phyloP scores from a whole-genome alignment of 2,113 vertebrate species.

The Fulmarus glacialis region DNA sequence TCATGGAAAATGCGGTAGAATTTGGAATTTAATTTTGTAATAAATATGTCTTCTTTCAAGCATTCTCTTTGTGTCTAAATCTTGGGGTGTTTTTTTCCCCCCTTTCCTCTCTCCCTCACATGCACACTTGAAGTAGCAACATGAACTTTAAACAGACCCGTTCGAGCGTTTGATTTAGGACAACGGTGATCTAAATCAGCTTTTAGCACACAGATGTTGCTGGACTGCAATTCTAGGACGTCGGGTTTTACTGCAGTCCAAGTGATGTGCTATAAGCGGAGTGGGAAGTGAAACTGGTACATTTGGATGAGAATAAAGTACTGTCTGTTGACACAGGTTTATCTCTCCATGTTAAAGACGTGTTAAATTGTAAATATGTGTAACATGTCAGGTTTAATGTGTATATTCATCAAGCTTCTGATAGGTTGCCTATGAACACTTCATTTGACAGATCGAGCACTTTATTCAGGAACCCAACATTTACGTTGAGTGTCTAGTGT shows the following conservation, averaged over 20 bases:
- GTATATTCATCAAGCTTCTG: not conserved
- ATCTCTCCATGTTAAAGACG: not conserved
- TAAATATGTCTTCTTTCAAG: slow-evolving; percentile 71
- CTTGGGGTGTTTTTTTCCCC: not conserved
- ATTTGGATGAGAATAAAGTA: not conserved
- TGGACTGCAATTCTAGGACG: not conserved
- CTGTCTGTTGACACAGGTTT: not conserved
- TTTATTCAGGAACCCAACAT: not conserved
- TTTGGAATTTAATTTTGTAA: slow-evolving; percentile 71
- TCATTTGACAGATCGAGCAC: not conserved
- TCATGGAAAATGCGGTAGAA: slow-evolving; percentile 21
- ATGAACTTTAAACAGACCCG: not conserved
- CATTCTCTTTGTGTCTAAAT: not conserved
- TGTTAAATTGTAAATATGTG: not conserved
- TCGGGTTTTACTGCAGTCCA: not conserved
- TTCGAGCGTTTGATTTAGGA: not conserved
- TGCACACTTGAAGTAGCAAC: not conserved
- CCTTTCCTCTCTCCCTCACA: not conserved
- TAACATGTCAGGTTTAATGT: not conserved
- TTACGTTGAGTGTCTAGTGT: not conserved
- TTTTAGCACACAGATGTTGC: not conserved
- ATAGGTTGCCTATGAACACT: not conserved
- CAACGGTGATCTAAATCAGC: not conserved
- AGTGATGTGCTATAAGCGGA: not conserved
- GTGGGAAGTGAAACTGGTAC: not conserved